phyloP scores from a whole-genome alignment of 2,113 vertebrate genomes.

The Macrotis lagotis region DNA sequence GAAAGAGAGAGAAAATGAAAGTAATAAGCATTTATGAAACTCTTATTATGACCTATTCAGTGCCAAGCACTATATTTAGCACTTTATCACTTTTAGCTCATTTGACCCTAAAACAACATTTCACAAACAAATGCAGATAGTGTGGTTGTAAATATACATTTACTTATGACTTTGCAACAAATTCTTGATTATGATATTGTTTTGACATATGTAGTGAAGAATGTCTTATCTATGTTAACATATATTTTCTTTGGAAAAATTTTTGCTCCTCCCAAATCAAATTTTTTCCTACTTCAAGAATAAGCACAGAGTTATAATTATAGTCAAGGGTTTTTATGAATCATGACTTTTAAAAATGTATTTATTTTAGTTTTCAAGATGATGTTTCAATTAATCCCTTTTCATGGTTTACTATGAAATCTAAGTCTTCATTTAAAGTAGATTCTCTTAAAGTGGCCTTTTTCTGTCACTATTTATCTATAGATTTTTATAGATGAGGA shows the following conservation, averaged over 20 bases:
- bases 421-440: not conserved
- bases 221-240: not conserved
- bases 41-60: not conserved
- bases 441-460: conserved; percentile 12
- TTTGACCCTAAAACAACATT: not conserved
- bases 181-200: not conserved
- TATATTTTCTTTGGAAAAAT: not conserved
- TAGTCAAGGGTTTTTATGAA: not conserved
- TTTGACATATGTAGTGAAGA: not conserved
- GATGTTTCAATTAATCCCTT: not conserved
- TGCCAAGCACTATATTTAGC: not conserved
- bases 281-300: not conserved
- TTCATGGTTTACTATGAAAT: conserved; percentile 5
- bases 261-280: not conserved
- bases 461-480: conserved; percentile 5
- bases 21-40: not conserved
- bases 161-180: not conserved
- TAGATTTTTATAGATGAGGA: conserved; percentile 26
- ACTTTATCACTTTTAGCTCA: not conserved
- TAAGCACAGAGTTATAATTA: not conserved
- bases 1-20: too few species aligned
- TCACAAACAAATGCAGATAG: too few species aligned
- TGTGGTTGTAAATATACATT: not conserved
- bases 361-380: not conserved
- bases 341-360: not conserved